Percentiles rank a stretch among this genome's conserved stretches.
phyloP scores from a whole-genome alignment of 2,888 invertebrate species.

The Dynastes grantii region DNA sequence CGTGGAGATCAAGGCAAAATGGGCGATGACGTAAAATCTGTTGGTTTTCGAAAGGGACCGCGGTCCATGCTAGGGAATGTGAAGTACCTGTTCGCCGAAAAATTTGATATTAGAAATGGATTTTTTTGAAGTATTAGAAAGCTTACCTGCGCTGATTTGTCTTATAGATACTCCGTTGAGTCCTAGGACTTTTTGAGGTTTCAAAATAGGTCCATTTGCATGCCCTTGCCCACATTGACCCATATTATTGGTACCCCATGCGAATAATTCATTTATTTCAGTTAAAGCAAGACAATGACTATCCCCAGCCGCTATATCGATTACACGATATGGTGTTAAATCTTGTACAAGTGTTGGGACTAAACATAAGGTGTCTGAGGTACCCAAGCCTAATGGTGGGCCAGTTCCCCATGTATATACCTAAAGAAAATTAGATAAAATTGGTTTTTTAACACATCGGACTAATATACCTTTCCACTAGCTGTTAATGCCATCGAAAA shows the following conservation, averaged over 20 bases:
- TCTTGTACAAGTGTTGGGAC: slow-evolving; percentile 74
- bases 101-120: too few relatives aligned
- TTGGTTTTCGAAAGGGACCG: slow-evolving; percentile 70
- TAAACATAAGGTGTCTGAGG: slow-evolving; percentile 73
- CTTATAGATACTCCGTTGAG: slow-evolving; percentile 73
- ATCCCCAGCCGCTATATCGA: slow-evolving; percentile 77
- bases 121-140: not conserved
- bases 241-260: slow-evolving; percentile 79
- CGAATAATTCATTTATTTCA: slow-evolving; percentile 72
- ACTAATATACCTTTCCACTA: slow-evolving; percentile 68
- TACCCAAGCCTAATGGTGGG: slow-evolving; percentile 75
- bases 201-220: slow-evolving; percentile 74
- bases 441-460: not conserved
- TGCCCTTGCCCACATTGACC: slow-evolving; percentile 79
- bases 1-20: slow-evolving; percentile 77
- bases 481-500: slow-evolving; percentile 73
- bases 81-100: slow-evolving; percentile 69
- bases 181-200: slow-evolving; percentile 74
- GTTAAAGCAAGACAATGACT: slow-evolving; percentile 77
- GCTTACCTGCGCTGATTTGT: slow-evolving; percentile 76
- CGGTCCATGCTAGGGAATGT: slow-evolving; percentile 77
- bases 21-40: slow-evolving; percentile 75
- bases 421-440: slow-evolving; percentile 55
- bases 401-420: slow-evolving; percentile 79
- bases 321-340: slow-evolving; percentile 71